Evolutionary conservation across 2,888 invertebrate species (phyloP), one percentile per base, ranked within the genome.

Genomic region (Steinernema hermaphroditum): DNA sequence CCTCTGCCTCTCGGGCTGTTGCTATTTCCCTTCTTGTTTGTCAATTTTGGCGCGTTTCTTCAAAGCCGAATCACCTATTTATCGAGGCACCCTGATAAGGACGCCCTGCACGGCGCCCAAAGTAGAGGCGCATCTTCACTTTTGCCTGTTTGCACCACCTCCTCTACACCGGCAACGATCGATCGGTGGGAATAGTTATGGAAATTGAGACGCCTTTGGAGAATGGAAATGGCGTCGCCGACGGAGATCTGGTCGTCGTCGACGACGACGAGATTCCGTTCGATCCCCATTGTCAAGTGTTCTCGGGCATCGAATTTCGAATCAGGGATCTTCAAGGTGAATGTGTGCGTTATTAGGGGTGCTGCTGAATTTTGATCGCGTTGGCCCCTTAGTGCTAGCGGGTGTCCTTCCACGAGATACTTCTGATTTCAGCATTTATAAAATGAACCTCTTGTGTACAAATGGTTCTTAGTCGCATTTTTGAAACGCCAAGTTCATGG

Each of bases 261-360:
- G 77, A 77, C 71, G 68, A 54, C 19, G 69, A 76, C 50, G 50
- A 50, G 50, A 50, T 9, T 22, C 24, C 24, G 16, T 16, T 62
- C 34, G 62, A 49, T 68, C 70, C 57, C 74, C 78, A 46, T 46
- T 27, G 14, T 71, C 34, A 71, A 27, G 37, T 43, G 32, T 46
- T 78, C 22, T 77, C 74, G 62, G 72, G 78, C 12, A 75, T 81
- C 69, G 81, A 81, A 71, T 72, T 78, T 34, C 75, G 81, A 29
- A 75, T 80, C 70, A 72, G 73, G 72, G 75, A 73, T 27, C 74
- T 81, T 71, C 68, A 78, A 81, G 81, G 81, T 81, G 29, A 68
- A 37, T 37, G 37, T 37, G 12, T 37, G 4, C 12, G 4, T 19
- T 34, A 22, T 57, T 43, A 19, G 74, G 19, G 46, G 24, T 32